phyloP scores from a whole-genome alignment of 2,113 vertebrate species.

The Oncorhynchus masou region DNA sequence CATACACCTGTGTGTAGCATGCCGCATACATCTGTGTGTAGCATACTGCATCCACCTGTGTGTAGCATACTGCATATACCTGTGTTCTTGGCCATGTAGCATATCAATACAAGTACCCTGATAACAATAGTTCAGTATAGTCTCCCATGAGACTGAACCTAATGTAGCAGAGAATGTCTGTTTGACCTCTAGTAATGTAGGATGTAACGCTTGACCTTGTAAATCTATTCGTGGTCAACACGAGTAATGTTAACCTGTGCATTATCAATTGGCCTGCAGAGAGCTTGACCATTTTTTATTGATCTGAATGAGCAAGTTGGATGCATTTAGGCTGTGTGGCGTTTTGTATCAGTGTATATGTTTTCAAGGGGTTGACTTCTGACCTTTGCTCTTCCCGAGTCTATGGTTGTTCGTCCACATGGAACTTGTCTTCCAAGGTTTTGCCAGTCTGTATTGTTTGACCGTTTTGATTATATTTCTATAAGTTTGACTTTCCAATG shows the following conservation, averaged over 20 bases:
- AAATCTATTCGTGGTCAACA: neutral
- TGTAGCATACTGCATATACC: neutral
- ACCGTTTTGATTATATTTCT: too few relatives aligned
- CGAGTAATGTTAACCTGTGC: neutral
- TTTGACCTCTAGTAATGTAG: neutral
- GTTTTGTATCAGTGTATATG: conserved; percentile 6
- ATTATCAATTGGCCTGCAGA: neutral
- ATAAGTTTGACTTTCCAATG: too few relatives aligned
- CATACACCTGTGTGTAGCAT: too few relatives aligned
- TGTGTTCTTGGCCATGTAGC: neutral
- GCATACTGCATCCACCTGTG: too few relatives aligned
- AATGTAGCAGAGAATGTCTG: neutral
- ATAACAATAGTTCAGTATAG: neutral
- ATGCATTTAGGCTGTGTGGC: neutral
- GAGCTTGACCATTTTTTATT: neutral
- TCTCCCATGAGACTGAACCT: neutral
- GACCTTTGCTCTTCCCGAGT: conserved; percentile 40
- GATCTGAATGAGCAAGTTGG: neutral
- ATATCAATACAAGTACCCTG: neutral
- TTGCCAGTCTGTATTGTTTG: too few relatives aligned
- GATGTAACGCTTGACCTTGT: neutral
- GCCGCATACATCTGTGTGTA: too few relatives aligned
- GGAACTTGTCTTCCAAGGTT: too few relatives aligned
- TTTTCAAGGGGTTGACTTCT: conserved; percentile 16
- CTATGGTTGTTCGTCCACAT: too few relatives aligned